Conservation (phyloP, 2,113 vertebrate species). For the Trochalopteron elliotii region DNA sequence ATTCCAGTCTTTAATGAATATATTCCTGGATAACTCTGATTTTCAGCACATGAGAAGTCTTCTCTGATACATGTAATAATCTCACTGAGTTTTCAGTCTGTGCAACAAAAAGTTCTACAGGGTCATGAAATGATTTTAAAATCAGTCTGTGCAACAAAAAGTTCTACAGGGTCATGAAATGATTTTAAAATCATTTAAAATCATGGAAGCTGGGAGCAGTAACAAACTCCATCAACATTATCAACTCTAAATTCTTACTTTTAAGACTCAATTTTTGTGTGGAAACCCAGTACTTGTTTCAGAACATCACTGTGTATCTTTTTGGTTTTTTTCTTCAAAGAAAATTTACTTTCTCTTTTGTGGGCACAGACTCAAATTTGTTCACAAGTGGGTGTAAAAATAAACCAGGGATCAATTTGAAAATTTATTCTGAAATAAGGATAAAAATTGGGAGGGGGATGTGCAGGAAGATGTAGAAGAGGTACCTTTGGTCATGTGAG, state of each 20-base stretch:
- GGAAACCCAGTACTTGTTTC: background rate
- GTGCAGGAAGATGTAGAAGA: background rate
- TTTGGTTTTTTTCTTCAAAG: background rate
- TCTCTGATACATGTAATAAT: background rate
- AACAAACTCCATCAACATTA: background rate
- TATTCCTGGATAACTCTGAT: background rate
- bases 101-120: background rate
- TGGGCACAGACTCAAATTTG: background rate
- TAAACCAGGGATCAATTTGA: background rate
- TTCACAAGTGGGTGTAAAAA: background rate
- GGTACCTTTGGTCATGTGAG: background rate
- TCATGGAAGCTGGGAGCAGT: background rate
- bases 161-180: background rate
- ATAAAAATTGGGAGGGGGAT: fast-evolving
- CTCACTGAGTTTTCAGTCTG: background rate
- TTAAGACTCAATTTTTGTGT: background rate
- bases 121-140: background rate
- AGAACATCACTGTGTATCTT: fast-evolving
- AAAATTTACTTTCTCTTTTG: background rate
- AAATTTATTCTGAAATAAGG: background rate
- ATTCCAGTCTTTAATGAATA: background rate
- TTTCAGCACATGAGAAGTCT: background rate
- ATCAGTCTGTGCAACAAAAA: background rate
- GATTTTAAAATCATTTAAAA: background rate
- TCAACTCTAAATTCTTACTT: background rate